Evolutionary conservation across 2,888 invertebrate species (phyloP).

Genomic region (Omphaloscelis lunosa): DNA sequence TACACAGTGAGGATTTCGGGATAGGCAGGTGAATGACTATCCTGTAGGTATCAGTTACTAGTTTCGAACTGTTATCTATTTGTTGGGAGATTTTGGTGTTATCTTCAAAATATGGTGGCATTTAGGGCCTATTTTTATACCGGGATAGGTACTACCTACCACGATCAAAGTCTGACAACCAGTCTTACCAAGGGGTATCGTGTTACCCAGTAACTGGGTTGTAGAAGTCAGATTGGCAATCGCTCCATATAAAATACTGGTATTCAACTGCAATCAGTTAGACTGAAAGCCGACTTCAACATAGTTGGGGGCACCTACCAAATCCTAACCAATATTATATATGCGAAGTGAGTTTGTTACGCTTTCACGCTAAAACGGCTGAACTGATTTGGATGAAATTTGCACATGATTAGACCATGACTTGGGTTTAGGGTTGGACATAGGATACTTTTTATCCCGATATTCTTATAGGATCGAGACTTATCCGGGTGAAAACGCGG

Average conservation of each 20-base stretch:
- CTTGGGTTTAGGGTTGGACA: too few species aligned
- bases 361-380: too few species aligned
- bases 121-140: not conserved
- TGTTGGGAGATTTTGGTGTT: not conserved
- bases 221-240: not conserved
- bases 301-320: not conserved
- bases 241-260: not conserved
- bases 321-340: too few species aligned
- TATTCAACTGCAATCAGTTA: not conserved
- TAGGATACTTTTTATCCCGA: too few species aligned
- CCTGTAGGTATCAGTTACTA: not conserved
- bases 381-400: too few species aligned
- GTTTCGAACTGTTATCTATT: not conserved
- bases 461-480: too few species aligned
- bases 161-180: not conserved
- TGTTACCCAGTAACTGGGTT: not conserved
- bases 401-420: too few species aligned
- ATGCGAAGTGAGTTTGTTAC: too few species aligned
- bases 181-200: not conserved
- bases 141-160: too few species aligned
- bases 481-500: too few species aligned
- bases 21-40: conserved; percentile 10
- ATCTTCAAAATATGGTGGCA: not conserved
- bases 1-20: conserved; percentile 13
- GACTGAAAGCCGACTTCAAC: not conserved